These are phyloP conservation scores for Bombycilla garrulus DNA, from an alignment of 2,113 vertebrate species.

Conservation along the genomic window DNA sequence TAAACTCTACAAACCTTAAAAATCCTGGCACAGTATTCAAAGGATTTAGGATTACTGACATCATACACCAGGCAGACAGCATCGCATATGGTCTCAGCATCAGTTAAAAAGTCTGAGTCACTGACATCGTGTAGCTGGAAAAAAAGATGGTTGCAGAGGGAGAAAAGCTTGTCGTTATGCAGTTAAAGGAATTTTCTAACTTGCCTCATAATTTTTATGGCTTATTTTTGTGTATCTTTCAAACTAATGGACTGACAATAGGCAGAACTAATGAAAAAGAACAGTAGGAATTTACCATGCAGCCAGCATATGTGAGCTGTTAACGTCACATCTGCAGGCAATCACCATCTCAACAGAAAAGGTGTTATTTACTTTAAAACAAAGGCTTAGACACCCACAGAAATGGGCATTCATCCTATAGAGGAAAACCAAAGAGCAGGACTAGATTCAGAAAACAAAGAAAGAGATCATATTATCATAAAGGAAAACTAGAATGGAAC, in stretches of 20 bases:
- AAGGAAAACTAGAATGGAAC: background rate
- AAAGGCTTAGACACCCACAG: background rate
- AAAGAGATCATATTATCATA: background rate
- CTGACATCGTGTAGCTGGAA: constrained; percentile 90
- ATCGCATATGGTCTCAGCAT: constrained; percentile 88
- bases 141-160: background rate
- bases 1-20: constrained; percentile 87
- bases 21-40: constrained; percentile 94
- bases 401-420: background rate
- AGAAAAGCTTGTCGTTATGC: background rate
- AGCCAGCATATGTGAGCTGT: background rate
- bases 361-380: background rate
- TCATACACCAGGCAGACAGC: constrained; percentile 95
- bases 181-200: background rate
- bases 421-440: background rate
- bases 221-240: background rate
- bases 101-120: constrained; percentile 89
- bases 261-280: background rate
- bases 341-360: background rate
- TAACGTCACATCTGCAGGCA: background rate
- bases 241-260: background rate
- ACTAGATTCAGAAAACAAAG: background rate
- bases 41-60: constrained; percentile 88
- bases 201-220: background rate
- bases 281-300: background rate